Conservation (phyloP, 2,888 invertebrate species). For the Carpatolechia fugitivella region DNA sequence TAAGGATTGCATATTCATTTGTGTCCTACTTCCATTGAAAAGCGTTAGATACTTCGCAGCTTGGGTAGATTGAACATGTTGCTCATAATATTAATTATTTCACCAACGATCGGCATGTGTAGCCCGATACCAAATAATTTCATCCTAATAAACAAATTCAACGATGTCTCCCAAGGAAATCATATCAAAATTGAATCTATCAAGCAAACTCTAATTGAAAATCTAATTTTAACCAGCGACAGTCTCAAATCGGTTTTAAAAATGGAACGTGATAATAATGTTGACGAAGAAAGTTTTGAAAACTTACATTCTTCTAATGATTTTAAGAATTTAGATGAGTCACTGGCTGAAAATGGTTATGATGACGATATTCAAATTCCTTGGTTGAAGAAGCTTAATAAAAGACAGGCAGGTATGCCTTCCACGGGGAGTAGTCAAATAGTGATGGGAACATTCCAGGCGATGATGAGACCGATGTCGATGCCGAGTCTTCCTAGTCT, state of each 20-base stretch:
- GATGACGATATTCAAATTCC: constrained; percentile 3
- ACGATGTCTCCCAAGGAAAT: constrained; percentile 19
- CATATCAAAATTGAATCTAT: constrained; percentile 24
- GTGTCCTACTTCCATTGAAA: neutral
- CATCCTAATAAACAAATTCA: constrained; percentile 28
- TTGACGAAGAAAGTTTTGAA: constrained; percentile 13
- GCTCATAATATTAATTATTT: neutral
- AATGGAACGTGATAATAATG: constrained; percentile 25
- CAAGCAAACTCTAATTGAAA: constrained; percentile 33
- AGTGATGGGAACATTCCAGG: constrained; percentile 47
- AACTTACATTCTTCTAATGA: neutral
- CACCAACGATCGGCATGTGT: constrained; percentile 17
- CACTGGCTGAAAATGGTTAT: neutral
- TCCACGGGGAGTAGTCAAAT: constrained; percentile 28
- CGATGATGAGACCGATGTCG: constrained; percentile 42
- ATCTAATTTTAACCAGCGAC: constrained; percentile 36
- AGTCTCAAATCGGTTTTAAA: constrained; percentile 33
- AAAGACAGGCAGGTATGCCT: constrained; percentile 13
- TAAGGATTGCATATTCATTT: neutral
- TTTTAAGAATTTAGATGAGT: neutral
- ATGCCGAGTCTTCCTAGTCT: constrained; percentile 25
- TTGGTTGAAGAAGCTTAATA: constrained; percentile 1
- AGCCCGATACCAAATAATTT: constrained; percentile 17
- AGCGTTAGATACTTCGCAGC: neutral
- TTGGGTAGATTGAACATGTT: constrained; percentile 1